A percentile compares a stretch with the other conserved stretches of the same genome.
phyloP scores from a whole-genome alignment of 1,140 invertebrate genomes.

The Heterodera carotae region DNA sequence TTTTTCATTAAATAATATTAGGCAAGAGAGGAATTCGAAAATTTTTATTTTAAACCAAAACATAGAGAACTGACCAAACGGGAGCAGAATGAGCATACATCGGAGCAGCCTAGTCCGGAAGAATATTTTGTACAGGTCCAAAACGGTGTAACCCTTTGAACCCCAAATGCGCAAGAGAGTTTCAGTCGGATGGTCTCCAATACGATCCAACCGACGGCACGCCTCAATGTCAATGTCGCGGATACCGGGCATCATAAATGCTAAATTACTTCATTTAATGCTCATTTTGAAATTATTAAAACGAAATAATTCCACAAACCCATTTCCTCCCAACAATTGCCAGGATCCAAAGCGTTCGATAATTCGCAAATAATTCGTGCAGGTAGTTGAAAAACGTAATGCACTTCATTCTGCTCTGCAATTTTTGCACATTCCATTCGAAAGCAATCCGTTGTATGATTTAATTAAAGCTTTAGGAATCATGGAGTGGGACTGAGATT shows the following conservation, averaged over 20 bases:
- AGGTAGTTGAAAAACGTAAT: slow-evolving; percentile 51
- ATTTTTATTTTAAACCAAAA: no score
- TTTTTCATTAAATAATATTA: no score
- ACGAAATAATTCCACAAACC: slow-evolving; percentile 34
- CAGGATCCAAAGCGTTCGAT: slow-evolving; percentile 37
- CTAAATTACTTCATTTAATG: slow-evolving; percentile 5
- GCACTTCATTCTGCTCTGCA: neutral
- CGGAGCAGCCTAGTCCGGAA: slow-evolving; percentile 35
- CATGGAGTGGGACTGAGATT: no score
- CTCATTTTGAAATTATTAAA: no score
- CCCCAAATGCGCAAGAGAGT: slow-evolving; percentile 50
- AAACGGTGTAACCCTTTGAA: slow-evolving; percentile 47
- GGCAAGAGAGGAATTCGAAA: neutral
- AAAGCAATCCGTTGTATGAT: neutral
- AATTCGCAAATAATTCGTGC: slow-evolving; percentile 40
- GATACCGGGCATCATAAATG: slow-evolving; percentile 48
- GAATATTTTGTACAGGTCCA: slow-evolving; percentile 54
- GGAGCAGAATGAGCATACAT: slow-evolving; percentile 47
- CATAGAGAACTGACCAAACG: slow-evolving; percentile 49
- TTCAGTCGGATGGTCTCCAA: slow-evolving; percentile 44
- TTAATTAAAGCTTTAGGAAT: no score
- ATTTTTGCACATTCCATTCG: neutral
- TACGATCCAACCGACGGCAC: slow-evolving; percentile 38
- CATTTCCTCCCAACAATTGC: slow-evolving; percentile 47
- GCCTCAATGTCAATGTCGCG: slow-evolving; percentile 51